phyloP scores from a whole-genome alignment of 2,888 invertebrate genomes.

The Pinctada fucata region DNA sequence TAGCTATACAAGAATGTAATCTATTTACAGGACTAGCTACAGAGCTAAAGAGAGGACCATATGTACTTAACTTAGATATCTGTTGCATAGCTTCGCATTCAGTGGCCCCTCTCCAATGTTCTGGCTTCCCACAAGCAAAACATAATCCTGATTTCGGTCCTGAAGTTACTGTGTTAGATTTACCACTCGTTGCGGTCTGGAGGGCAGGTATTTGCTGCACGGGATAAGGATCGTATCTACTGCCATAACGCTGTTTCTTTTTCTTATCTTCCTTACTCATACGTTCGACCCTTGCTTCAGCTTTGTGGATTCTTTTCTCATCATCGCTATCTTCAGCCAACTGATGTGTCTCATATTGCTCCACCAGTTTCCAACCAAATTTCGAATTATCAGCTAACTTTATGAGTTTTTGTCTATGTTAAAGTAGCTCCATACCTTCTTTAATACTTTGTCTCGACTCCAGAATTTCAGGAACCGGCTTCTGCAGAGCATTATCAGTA shows the following conservation, averaged over 20 bases:
- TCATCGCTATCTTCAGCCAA: constrained; percentile 8
- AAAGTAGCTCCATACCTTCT: not conserved
- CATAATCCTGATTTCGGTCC: not conserved
- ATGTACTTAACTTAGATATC: not conserved
- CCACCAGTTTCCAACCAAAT: not conserved
- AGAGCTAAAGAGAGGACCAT: not conserved
- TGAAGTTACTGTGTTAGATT: not conserved
- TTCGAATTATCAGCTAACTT: not conserved
- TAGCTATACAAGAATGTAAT: not conserved
- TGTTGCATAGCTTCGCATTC: not conserved
- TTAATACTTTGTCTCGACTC: not conserved
- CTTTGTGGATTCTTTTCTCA: not conserved
- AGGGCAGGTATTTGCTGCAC: not conserved
- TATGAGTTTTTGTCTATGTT: not conserved
- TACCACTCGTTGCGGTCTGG: not conserved
- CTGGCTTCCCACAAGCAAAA: not conserved
- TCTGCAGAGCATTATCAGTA: not conserved
- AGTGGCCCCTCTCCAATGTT: not conserved
- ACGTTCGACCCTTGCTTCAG: constrained; percentile 2
- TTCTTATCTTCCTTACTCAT: not conserved
- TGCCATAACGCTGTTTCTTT: not conserved
- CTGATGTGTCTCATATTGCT: constrained; percentile 6
- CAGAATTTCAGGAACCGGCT: not conserved
- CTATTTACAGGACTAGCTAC: not conserved
- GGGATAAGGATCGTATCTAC: not conserved